These are phyloP conservation scores for Carettochelys insculpta DNA, from an alignment of 2,113 vertebrate species.

Conservation along the genomic window DNA sequence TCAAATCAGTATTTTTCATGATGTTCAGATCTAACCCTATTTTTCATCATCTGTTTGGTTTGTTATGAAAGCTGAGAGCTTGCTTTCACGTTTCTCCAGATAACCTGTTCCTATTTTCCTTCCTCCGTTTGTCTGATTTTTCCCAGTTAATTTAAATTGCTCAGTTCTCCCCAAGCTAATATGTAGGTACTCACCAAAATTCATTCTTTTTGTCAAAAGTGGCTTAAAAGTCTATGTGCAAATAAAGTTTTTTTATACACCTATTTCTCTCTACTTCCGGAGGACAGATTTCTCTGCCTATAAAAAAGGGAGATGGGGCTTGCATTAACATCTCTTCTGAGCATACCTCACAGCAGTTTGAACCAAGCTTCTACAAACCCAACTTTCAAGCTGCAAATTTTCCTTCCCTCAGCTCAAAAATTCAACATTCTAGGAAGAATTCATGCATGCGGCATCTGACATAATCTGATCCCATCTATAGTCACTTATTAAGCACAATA, in stretches of 20 bases:
- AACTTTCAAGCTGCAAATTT: neutral
- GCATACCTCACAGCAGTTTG: constrained; percentile 19
- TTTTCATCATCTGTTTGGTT: neutral
- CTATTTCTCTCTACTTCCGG: constrained; percentile 9
- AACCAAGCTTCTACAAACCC: constrained; percentile 16
- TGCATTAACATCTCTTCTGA: neutral
- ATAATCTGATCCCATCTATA: neutral
- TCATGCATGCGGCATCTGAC: neutral
- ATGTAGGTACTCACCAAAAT: neutral
- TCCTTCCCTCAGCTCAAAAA: constrained; percentile 29
- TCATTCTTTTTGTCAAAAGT: neutral
- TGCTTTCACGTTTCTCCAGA: neutral
- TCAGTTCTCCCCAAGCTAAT: neutral
- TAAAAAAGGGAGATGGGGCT: neutral
- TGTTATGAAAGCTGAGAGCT: neutral
- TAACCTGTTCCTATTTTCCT: neutral
- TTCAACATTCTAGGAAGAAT: constrained; percentile 26
- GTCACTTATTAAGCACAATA: neutral
- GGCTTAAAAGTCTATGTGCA: neutral
- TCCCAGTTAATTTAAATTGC: rapidly evolving
- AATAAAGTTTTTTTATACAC: neutral
- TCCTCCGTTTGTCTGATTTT: neutral
- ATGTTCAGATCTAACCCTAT: neutral
- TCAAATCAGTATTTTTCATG: neutral
- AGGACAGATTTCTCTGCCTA: neutral